These are phyloP conservation scores for Anolis carolinensis DNA, from an alignment of 2,113 vertebrate species.

Conservation along the genomic window DNA sequence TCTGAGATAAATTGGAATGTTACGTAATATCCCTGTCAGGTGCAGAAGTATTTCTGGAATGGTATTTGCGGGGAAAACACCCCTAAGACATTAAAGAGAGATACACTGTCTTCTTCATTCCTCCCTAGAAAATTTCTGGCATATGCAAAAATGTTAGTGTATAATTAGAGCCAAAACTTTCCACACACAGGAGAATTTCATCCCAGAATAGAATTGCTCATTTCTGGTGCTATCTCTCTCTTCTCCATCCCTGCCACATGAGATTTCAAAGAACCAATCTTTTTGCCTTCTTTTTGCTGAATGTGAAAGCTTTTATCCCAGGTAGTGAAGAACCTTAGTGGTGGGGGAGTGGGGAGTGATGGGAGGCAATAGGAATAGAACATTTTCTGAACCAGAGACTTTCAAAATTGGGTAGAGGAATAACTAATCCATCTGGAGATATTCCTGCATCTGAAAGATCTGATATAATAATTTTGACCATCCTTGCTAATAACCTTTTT, in stretches of 20 bases:
- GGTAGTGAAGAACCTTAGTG: not conserved
- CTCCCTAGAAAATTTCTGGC: not conserved
- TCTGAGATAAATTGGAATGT: not conserved
- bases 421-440: not conserved
- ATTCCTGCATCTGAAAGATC: too few relatives aligned
- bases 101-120: not conserved
- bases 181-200: not conserved
- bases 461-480: not conserved
- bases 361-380: not conserved
- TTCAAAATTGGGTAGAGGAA: not conserved
- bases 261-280: not conserved
- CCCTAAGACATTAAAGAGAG: not conserved
- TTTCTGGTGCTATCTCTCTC: not conserved
- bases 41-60: not conserved
- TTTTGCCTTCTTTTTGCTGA: not conserved
- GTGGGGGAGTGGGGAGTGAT: not conserved
- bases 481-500: not conserved
- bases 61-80: not conserved
- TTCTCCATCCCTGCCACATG: not conserved
- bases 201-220: not conserved
- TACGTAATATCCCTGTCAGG: not conserved
- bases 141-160: not conserved
- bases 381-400: not conserved
- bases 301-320: not conserved
- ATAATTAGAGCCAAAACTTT: too few relatives aligned